phyloP scores from a whole-genome alignment of 2,113 vertebrate species.

The Lepisosteus osseus region DNA sequence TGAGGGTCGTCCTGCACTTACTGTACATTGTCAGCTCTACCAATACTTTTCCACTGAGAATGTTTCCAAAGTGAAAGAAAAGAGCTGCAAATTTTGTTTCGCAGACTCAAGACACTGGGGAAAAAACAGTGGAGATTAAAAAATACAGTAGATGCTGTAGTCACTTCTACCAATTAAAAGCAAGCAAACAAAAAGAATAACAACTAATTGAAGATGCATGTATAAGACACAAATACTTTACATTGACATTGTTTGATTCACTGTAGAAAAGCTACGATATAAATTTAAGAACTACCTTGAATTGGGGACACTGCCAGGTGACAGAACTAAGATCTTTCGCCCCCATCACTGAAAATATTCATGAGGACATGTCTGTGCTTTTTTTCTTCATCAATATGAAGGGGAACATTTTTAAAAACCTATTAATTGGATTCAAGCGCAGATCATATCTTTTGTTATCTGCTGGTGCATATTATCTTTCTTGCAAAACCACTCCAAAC shows the following conservation, averaged over 20 bases:
- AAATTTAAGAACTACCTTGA: constrained; percentile 21
- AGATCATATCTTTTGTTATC: constrained; percentile 19
- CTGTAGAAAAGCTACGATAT: not conserved
- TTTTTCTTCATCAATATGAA: not conserved
- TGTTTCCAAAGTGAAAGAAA: constrained; percentile 39
- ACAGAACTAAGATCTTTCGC: not conserved
- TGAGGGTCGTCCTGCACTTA: constrained; percentile 47
- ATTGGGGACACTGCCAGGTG: not conserved
- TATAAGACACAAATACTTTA: no score
- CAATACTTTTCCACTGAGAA: constrained; percentile 49
- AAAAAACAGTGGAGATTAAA: constrained; percentile 1
- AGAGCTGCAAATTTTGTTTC: constrained; percentile 33
- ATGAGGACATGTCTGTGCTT: no score
- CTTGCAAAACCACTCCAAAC: constrained; percentile 19
- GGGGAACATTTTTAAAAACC: constrained; percentile 2
- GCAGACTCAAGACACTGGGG: constrained; percentile 23
- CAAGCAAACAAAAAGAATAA: no score
- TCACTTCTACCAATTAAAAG: no score
- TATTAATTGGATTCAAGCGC: constrained; percentile 26
- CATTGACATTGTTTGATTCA: no score
- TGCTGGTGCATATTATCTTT: constrained; percentile 19
- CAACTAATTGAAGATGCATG: no score
- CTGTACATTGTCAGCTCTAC: constrained; percentile 38
- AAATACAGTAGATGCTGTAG: not conserved
- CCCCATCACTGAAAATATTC: not conserved